A percentile compares a stretch with the other conserved stretches of the same genome.
Evolutionary conservation across 2,888 invertebrate species (phyloP).

Genomic region (Zaprionus obscuricornis): DNA sequence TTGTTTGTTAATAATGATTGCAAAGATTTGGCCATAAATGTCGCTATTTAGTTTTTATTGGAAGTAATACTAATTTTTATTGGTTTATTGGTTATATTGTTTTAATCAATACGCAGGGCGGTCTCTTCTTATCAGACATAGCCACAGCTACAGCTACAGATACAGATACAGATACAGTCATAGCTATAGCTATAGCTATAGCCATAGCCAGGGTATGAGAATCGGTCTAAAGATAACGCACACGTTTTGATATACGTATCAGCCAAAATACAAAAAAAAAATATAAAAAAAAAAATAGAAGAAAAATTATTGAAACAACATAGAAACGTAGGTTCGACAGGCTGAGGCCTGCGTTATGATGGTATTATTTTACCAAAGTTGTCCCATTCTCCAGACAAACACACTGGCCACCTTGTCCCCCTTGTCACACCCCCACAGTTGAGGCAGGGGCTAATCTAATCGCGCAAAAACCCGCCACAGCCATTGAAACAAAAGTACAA

Average conservation of each 20-base stretch:
- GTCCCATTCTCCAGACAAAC: conserved; percentile 12
- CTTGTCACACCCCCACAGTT: neutral
- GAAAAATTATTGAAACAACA: conserved; percentile 50
- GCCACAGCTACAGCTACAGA: no score
- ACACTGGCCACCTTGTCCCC: neutral
- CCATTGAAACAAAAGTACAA: conserved; percentile 66
- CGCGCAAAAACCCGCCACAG: conserved; percentile 62
- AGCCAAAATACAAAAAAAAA: conserved; percentile 22
- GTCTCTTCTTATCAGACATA: conserved; percentile 38
- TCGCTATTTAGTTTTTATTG: conserved; percentile 81
- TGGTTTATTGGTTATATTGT: conserved; percentile 76
- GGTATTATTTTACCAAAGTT: conserved; percentile 51
- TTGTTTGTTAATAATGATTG: conserved; percentile 63
- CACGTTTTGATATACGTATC: conserved; percentile 42
- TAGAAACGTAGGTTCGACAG: conserved; percentile 29
- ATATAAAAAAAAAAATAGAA: conserved; percentile 2
- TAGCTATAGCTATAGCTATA: no score
- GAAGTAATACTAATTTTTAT: conserved; percentile 81
- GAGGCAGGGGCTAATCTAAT: conserved; percentile 77
- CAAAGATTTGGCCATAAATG: conserved; percentile 80
- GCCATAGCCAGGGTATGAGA: conserved; percentile 45
- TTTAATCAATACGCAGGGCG: conserved; percentile 68
- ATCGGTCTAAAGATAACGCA: conserved; percentile 53
- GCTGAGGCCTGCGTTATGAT: conserved; percentile 26
- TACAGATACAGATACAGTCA: no score